A percentile compares a stretch with the other conserved stretches of the same genome.
phyloP scores from a whole-genome alignment of 2,888 invertebrate genomes.

The Aphelenchoides bicaudatus region DNA sequence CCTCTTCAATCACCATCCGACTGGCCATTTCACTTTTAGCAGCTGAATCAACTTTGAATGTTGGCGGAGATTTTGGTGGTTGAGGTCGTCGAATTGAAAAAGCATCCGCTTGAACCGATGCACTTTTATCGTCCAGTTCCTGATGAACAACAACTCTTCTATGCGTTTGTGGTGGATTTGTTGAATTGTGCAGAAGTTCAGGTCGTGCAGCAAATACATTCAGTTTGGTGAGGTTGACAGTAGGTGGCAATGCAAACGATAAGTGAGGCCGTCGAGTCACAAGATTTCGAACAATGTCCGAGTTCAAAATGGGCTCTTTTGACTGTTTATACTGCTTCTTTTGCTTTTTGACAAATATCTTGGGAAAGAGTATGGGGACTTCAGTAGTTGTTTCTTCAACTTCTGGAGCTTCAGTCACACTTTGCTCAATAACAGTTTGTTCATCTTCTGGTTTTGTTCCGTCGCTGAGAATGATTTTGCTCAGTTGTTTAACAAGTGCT shows the following conservation, averaged over 20 bases:
- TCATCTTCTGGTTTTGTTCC: constrained; percentile 2
- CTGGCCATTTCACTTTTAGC: no score
- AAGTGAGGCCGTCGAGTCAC: constrained; percentile 12
- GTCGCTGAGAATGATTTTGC: not conserved
- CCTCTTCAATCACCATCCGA: no score
- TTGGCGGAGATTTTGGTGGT: no score
- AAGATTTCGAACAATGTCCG: constrained; percentile 3
- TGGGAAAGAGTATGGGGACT: not conserved
- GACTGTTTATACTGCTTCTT: not conserved
- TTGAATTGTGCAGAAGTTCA: not conserved
- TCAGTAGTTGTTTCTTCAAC: not conserved
- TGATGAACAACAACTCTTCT: not conserved
- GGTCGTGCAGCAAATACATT: constrained; percentile 22
- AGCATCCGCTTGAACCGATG: no score
- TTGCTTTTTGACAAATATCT: not conserved
- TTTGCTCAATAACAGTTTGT: not conserved
- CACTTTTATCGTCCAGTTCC: no score
- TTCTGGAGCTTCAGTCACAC: not conserved
- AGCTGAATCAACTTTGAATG: no score
- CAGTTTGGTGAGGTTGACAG: constrained; percentile 24
- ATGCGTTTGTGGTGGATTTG: not conserved
- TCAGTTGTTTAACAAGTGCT: not conserved
- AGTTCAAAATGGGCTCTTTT: not conserved
- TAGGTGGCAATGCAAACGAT: constrained; percentile 23
- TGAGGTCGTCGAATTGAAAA: no score